Percentiles rank a stretch among this genome's conserved stretches.
Conservation (phyloP, 2,797 vertebrate species). For the Cetoscarus ocellatus region DNA sequence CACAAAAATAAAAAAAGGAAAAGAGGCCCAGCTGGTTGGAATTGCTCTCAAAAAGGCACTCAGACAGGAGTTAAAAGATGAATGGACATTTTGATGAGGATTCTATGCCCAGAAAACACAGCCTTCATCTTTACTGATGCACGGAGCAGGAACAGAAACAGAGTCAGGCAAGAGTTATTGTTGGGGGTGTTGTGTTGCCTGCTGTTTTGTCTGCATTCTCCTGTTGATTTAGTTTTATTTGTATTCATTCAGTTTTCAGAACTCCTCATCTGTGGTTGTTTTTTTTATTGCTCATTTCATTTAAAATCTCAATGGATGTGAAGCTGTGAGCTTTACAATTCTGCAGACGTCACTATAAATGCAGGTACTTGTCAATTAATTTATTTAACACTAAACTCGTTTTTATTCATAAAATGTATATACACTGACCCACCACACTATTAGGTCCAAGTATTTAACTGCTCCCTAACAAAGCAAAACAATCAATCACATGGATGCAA, state of each 20-base stretch:
- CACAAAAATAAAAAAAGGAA: slow-evolving; percentile 2
- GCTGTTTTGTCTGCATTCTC: neutral
- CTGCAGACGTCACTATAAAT: slow-evolving; percentile 11
- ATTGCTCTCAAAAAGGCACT: slow-evolving; percentile 18
- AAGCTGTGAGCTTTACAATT: slow-evolving; percentile 15
- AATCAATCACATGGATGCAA: too few relatives aligned
- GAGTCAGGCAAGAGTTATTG: neutral
- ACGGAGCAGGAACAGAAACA: slow-evolving; percentile 8
- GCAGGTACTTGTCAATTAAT: slow-evolving; percentile 7
- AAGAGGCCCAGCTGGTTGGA: slow-evolving; percentile 10
- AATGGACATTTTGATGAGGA: slow-evolving; percentile 49
- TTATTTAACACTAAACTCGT: neutral
- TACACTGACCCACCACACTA: too few relatives aligned
- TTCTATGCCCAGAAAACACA: slow-evolving; percentile 11
- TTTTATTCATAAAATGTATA: too few relatives aligned
- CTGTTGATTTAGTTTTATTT: neutral
- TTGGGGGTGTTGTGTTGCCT: neutral
- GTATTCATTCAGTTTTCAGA: slow-evolving; percentile 13
- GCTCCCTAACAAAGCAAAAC: too few relatives aligned
- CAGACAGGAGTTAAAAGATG: slow-evolving; percentile 37
- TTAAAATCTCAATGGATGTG: slow-evolving; percentile 32
- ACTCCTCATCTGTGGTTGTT: slow-evolving; percentile 12
- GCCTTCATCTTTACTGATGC: slow-evolving; percentile 32
- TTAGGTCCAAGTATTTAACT: too few relatives aligned
- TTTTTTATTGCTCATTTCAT: slow-evolving; percentile 19